Percentiles rank a stretch among this genome's conserved stretches.
Conservation (phyloP, 1,140 invertebrate species). For the Cotesia vestalis region DNA sequence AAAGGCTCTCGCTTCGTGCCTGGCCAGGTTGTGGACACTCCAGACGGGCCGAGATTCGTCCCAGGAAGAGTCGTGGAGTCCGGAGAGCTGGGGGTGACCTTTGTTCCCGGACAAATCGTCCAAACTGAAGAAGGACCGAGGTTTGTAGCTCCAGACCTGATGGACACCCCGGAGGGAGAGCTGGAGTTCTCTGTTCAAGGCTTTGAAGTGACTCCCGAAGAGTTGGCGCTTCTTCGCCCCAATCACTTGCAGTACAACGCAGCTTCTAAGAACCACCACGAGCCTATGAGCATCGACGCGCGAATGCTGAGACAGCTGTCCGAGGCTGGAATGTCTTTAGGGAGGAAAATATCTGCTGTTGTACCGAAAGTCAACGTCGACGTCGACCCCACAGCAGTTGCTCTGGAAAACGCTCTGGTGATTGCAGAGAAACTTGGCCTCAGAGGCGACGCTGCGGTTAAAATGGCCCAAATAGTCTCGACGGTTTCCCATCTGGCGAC, state of each 20-base stretch:
- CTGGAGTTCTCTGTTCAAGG: constrained; percentile 78
- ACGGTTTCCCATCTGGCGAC: constrained; percentile 59
- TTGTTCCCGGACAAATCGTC: constrained; percentile 77
- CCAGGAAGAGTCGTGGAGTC: constrained; percentile 76
- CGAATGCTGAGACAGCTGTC: constrained; percentile 75
- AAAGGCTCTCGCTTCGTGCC: constrained; percentile 77
- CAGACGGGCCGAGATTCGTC: constrained; percentile 76
- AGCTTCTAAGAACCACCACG: constrained; percentile 67
- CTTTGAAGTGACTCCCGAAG: constrained; percentile 77
- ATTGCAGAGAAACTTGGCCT: constrained; percentile 62
- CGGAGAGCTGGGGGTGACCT: constrained; percentile 72
- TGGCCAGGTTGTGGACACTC: constrained; percentile 78
- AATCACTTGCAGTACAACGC: constrained; percentile 65
- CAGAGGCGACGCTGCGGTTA: constrained; percentile 57
- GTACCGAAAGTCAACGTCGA: constrained; percentile 72
- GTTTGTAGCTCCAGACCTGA: constrained; percentile 76
- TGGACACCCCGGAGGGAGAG: constrained; percentile 72
- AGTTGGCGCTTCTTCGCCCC: constrained; percentile 71
- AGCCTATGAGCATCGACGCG: constrained; percentile 71
- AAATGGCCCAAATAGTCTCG: constrained; percentile 63
- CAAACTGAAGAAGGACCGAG: constrained; percentile 76
- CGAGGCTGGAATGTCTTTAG: constrained; percentile 75
- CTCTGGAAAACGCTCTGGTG: constrained; percentile 59
- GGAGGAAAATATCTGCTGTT: constrained; percentile 71
- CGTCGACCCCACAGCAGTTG: constrained; percentile 67